These are phyloP conservation scores for Micrastur ruficollis DNA, from an alignment of 2,797 vertebrate species.

Conservation along the genomic window DNA sequence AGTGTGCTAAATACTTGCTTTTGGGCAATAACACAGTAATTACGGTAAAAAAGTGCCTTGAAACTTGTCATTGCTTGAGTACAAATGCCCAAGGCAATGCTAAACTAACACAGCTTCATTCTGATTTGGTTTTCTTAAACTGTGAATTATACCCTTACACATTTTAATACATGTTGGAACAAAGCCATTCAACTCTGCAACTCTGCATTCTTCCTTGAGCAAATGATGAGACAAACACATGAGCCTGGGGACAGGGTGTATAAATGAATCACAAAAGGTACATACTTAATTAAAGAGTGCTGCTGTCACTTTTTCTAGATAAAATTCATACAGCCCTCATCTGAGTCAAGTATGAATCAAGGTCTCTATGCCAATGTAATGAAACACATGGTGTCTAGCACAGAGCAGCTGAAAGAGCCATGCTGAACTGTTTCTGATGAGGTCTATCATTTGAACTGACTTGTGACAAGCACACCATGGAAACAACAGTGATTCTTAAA, in stretches of 20 bases:
- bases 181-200: slow-evolving; percentile 38
- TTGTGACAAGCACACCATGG: not conserved
- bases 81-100: not conserved
- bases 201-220: not conserved
- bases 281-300: slow-evolving; percentile 31
- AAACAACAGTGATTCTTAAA: not conserved
- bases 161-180: slow-evolving; percentile 39
- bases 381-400: not conserved
- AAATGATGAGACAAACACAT: slow-evolving; percentile 14
- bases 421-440: not conserved
- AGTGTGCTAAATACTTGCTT: not conserved
- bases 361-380: not conserved
- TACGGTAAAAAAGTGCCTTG: not conserved
- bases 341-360: slow-evolving; percentile 28
- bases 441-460: not conserved
- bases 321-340: not conserved
- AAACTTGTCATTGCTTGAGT: slow-evolving; percentile 48
- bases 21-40: not conserved
- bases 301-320: slow-evolving; percentile 57
- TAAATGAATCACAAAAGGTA: slow-evolving; percentile 41
- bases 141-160: not conserved
- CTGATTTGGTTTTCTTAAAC: not conserved
- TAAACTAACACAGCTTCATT: slow-evolving; percentile 18
- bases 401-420: not conserved
- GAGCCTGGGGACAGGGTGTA: slow-evolving; percentile 40